Evolutionary conservation across 2,888 invertebrate species (phyloP).

Genomic region (Lasioglossum figueresi): DNA sequence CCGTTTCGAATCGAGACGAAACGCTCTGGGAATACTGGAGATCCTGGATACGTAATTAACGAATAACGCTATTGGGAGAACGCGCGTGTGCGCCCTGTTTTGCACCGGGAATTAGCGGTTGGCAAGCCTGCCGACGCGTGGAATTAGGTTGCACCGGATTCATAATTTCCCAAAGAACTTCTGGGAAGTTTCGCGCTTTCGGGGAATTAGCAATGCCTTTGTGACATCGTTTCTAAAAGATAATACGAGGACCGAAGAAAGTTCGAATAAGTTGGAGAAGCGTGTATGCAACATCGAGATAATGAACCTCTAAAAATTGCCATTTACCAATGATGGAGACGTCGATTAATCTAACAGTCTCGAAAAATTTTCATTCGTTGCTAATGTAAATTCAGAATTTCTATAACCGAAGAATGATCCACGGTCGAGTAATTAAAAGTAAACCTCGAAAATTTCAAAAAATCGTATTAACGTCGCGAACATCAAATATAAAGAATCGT

Average conservation of each 20-base stretch:
- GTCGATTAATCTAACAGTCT: neutral
- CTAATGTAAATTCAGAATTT: too few species aligned
- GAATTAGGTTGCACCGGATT: conserved; percentile 20
- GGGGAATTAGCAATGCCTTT: neutral
- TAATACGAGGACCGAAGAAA: neutral
- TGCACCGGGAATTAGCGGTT: conserved; percentile 33
- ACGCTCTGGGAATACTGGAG: neutral
- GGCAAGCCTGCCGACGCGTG: conserved; percentile 13
- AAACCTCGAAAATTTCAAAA: too few species aligned
- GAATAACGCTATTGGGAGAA: conserved; percentile 26
- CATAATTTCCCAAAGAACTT: conserved; percentile 26
- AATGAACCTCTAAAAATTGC: neutral
- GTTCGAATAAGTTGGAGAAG: neutral
- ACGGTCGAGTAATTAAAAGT: too few species aligned
- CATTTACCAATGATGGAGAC: neutral
- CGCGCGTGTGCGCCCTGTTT: conserved; percentile 11
- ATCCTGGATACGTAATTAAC: conserved; percentile 32
- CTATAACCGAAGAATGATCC: too few species aligned
- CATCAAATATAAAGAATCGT: too few species aligned
- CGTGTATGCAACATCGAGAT: neutral
- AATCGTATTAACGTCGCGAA: too few species aligned
- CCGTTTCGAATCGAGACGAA: neutral
- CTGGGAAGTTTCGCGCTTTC: neutral
- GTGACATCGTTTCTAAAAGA: neutral
- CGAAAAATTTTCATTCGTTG: too few species aligned